Evolutionary conservation across 2,113 vertebrate genomes (phyloP).

Genomic region (Colossoma macropomum): DNA sequence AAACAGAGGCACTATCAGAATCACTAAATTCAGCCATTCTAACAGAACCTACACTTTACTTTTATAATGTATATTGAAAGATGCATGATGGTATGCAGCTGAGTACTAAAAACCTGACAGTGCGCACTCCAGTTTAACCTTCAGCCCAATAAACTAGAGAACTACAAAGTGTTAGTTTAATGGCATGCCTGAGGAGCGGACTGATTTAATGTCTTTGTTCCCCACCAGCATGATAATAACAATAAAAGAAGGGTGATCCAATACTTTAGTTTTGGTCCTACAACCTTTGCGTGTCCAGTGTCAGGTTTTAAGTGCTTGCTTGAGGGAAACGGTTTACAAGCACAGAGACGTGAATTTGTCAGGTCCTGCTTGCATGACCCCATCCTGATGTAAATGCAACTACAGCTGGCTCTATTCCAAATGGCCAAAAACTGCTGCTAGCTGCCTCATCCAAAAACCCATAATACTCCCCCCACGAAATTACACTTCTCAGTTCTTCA

Average conservation of each 20-base stretch:
- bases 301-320: conserved; percentile 86
- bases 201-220: conserved; percentile 84
- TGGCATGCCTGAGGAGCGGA: conserved; percentile 89
- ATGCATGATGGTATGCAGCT: conserved; percentile 65
- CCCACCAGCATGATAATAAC: conserved; percentile 83
- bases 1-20: conserved; percentile 18
- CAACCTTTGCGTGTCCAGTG: conserved; percentile 89
- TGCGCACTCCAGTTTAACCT: conserved; percentile 67
- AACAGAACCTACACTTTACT: conserved; percentile 31
- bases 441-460: conserved; percentile 73
- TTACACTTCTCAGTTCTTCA: conserved; percentile 66
- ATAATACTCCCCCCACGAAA: conserved; percentile 76
- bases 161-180: conserved; percentile 81
- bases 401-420: conserved; percentile 75
- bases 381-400: conserved; percentile 81
- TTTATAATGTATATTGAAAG: conserved; percentile 39
- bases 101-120: conserved; percentile 64
- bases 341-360: conserved; percentile 83
- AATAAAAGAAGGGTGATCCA: conserved; percentile 91
- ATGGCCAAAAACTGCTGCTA: conserved; percentile 73
- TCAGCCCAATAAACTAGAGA: conserved; percentile 58
- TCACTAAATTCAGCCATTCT: conserved; percentile 19
- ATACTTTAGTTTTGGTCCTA: conserved; percentile 86
- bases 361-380: conserved; percentile 83
- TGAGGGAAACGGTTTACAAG: conserved; percentile 86